A percentile compares a stretch with the other conserved stretches of the same genome.
Conservation (phyloP, 2,113 vertebrate genomes). For the Hyla sarda region DNA sequence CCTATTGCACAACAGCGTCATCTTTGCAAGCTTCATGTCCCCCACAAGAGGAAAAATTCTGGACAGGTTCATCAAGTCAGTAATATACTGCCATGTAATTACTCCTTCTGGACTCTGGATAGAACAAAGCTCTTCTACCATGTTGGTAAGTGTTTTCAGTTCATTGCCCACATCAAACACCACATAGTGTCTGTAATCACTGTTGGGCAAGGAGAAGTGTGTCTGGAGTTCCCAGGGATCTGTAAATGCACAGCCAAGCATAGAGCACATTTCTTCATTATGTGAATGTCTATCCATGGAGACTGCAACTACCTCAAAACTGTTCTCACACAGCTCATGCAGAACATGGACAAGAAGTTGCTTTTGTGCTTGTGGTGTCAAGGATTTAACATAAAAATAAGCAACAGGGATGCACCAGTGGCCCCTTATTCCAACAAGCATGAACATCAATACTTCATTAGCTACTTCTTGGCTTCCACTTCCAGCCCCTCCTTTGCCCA, state of each 20-base stretch:
- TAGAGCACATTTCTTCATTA: constrained; percentile 59
- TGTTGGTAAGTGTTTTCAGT: constrained; percentile 48
- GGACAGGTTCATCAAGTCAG: constrained; percentile 55
- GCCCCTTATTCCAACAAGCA: constrained; percentile 58
- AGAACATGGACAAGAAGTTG: constrained; percentile 53
- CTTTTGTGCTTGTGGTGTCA: constrained; percentile 56
- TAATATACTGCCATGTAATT: constrained; percentile 59
- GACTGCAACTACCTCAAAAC: constrained; percentile 47
- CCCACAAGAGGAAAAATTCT: constrained; percentile 27
- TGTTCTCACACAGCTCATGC: constrained; percentile 51
- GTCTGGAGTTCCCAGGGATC: constrained; percentile 53
- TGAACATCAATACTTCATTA: constrained; percentile 57
- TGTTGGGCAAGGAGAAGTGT: constrained; percentile 53
- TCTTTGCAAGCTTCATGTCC: constrained; percentile 53
- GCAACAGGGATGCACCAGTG: constrained; percentile 61
- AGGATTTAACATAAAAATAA: constrained; percentile 56
- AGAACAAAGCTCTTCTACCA: constrained; percentile 60
- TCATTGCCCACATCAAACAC: constrained; percentile 61
- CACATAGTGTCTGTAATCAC: constrained; percentile 55
- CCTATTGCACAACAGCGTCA: constrained; percentile 58
- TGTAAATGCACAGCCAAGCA: constrained; percentile 54
- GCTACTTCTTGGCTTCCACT: constrained; percentile 54
- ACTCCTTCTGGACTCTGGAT: constrained; percentile 55
- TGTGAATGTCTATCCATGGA: constrained; percentile 59
- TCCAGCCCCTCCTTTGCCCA: constrained; percentile 50